A percentile compares a stretch with the other conserved stretches of the same genome.
phyloP scores from a whole-genome alignment of 2,113 vertebrate genomes.

The Scomber scombrus region DNA sequence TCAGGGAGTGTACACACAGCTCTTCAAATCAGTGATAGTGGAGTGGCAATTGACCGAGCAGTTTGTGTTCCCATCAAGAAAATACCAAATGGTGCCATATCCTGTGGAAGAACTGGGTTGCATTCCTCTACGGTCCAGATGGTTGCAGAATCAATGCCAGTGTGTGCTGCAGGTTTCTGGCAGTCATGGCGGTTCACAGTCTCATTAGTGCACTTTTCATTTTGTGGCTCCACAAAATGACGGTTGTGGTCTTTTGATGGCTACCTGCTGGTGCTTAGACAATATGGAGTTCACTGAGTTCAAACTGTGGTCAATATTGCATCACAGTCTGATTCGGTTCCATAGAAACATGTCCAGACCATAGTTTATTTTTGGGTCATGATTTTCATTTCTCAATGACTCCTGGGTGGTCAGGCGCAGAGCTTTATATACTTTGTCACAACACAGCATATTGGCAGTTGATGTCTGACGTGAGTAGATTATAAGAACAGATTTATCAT shows the following conservation, averaged over 20 bases:
- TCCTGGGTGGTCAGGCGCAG: constrained; percentile 8
- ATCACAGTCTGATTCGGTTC: background rate
- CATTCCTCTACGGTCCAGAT: constrained; percentile 57
- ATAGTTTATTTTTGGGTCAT: constrained; percentile 3
- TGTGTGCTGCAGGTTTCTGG: constrained; percentile 49
- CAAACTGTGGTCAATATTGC: constrained; percentile 18
- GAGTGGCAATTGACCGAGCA: constrained; percentile 10
- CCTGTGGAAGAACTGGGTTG: constrained; percentile 39
- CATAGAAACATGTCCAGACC: background rate
- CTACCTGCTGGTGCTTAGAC: constrained; percentile 31
- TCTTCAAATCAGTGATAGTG: constrained; percentile 29
- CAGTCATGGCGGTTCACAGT: constrained; percentile 16
- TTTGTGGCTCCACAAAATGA: constrained; percentile 4
- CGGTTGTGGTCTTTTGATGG: constrained; percentile 17
- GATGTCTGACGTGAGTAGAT: background rate
- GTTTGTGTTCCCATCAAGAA: constrained; percentile 38
- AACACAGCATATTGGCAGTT: background rate
- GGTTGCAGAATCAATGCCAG: constrained; percentile 37
- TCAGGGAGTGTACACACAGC: constrained; percentile 5
- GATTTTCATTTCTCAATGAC: no score
- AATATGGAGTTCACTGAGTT: constrained; percentile 23
- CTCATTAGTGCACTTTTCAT: constrained; percentile 41
- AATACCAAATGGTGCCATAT: constrained; percentile 37
- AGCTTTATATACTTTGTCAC: background rate
- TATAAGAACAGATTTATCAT: background rate